Evolutionary conservation across 2,888 invertebrate species (phyloP), one percentile per base, ranked within the genome.

Genomic region (Neoascia interrupta): DNA sequence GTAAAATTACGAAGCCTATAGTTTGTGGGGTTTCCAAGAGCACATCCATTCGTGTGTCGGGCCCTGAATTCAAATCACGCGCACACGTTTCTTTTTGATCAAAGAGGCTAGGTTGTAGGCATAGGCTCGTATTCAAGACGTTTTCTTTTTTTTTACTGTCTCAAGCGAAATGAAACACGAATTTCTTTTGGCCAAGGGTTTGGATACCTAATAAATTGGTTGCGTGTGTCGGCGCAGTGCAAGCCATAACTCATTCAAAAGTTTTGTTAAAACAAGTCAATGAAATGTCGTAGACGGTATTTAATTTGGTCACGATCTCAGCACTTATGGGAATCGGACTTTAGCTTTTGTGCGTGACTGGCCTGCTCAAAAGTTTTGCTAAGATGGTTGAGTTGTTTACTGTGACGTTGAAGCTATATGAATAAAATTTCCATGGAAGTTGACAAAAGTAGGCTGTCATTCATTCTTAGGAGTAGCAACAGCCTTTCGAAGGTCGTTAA

Each of bases 401-500:
- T 53, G 23, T 34, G 37, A 58, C 23, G 18, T n/a, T n/a, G n/a
- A n/a, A n/a, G n/a, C n/a, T n/a, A n/a, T 5, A 37, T 6, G 23
- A 39, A 39, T 51, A 51, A 41, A 19, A 28, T 41, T 63, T 51
- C 26, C 36, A 26, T 60, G 23, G 13, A 15, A 21, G 15, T 2
- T 3, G 8, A 0, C 16, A 15, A 11, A 61, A 49, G 49, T 31
- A 39, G 39, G 31, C 6, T 51, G 21, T 18, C 37, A 37, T 10
- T 34, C 18, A 36, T 36, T 36, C 16, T 15, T 45, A 16, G 5
- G 5, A 16, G 49, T n/a, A n/a, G n/a, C n/a, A n/a, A 36, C 51
- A 69, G 26, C 58, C 51, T 69, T 58, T 49, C 36, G 69, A 69
- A 69, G 69, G 69, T 69, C 58, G 69, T 13, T 8, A 16, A 16